A percentile compares a stretch with the other conserved stretches of the same genome.
Evolutionary conservation across 1,140 invertebrate species (phyloP).

Genomic region (Calliopsis andreniformis): DNA sequence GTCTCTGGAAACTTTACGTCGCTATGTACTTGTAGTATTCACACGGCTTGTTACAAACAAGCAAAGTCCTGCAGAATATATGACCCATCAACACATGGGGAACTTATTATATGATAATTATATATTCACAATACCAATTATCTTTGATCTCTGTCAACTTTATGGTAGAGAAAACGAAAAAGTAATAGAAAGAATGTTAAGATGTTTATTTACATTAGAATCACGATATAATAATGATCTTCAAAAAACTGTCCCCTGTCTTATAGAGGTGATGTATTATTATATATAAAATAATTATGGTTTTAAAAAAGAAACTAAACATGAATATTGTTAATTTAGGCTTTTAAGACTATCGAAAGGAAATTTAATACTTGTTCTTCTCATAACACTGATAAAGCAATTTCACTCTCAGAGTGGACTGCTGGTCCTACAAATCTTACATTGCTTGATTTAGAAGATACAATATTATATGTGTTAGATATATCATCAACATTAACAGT

Average conservation of each 20-base stretch:
- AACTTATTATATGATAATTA: conserved; percentile 90
- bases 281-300: conserved; percentile 7
- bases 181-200: conserved; percentile 85
- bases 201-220: conserved; percentile 86
- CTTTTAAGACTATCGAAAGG: conserved; percentile 68
- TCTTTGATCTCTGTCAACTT: conserved; percentile 89
- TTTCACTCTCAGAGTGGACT: conserved; percentile 78
- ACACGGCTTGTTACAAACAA: conserved; percentile 88
- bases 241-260: conserved; percentile 82
- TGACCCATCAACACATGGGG: conserved; percentile 85
- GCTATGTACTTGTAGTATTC: conserved; percentile 86
- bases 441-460: conserved; percentile 83
- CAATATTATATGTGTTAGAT: conserved; percentile 88
- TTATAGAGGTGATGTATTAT: conserved; percentile 72
- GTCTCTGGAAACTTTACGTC: conserved; percentile 82
- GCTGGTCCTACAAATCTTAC: conserved; percentile 72
- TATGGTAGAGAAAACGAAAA: conserved; percentile 86
- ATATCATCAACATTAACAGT: conserved; percentile 85
- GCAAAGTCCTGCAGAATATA: conserved; percentile 86
- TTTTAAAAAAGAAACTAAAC: background rate
- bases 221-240: conserved; percentile 88
- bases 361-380: conserved; percentile 64
- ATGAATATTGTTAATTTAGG: conserved; percentile 53
- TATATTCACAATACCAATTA: conserved; percentile 90
- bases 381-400: conserved; percentile 74